Percentiles rank a stretch among this genome's conserved stretches.
These are phyloP conservation scores for Glaucomys volans DNA, from an alignment of 2,113 vertebrate species.

Conservation along the genomic window DNA sequence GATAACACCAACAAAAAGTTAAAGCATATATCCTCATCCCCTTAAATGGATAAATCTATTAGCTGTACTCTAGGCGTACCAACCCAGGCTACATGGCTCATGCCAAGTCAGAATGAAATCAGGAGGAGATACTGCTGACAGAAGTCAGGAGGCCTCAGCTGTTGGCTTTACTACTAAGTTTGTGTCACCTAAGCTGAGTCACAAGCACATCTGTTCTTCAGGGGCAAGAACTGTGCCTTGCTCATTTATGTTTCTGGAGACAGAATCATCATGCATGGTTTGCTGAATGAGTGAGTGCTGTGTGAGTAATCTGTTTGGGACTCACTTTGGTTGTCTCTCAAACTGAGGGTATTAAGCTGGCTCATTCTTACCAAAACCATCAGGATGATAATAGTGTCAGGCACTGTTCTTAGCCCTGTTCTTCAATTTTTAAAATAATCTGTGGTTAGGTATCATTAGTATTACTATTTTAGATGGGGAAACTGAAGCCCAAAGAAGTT, in stretches of 20 bases:
- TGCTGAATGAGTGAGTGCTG: not conserved
- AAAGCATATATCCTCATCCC: not conserved
- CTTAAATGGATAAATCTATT: not conserved
- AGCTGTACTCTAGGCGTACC: not conserved
- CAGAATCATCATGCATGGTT: not conserved
- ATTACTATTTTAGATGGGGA: slow-evolving; percentile 16
- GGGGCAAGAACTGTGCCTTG: not conserved
- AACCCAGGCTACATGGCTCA: not conserved
- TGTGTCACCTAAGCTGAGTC: not conserved
- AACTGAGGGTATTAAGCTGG: not conserved
- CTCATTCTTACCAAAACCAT: not conserved
- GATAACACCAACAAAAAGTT: not conserved
- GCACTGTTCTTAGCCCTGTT: not conserved
- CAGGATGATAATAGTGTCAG: not conserved
- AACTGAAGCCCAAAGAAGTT: not conserved
- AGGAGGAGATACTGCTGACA: not conserved
- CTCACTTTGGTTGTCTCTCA: not conserved
- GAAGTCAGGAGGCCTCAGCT: not conserved
- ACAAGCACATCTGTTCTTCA: not conserved
- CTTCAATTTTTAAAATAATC: slow-evolving; percentile 21
- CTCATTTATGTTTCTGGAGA: not conserved
- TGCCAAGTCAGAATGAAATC: not conserved
- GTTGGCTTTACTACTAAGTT: not conserved
- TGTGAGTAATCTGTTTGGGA: not conserved
- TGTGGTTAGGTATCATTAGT: not conserved